Percentiles rank a stretch among this genome's conserved stretches.
Evolutionary conservation across 2,113 vertebrate species (phyloP).

Genomic region (Apistogramma diplotaenia): DNA sequence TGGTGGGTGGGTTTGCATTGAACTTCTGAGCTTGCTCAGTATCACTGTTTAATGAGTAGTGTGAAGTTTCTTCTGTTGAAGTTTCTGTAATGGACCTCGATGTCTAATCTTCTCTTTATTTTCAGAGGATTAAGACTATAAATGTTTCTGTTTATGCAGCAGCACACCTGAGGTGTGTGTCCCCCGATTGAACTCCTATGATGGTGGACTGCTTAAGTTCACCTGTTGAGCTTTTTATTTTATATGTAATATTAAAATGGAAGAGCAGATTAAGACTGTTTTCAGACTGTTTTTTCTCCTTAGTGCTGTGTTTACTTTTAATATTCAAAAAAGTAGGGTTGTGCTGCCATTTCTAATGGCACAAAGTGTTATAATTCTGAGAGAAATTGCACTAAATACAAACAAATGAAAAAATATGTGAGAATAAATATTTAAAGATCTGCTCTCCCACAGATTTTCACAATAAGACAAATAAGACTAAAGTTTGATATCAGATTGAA

Average conservation of each 20-base stretch:
- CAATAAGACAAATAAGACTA: neutral
- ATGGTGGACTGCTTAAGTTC: neutral
- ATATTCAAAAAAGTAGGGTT: rapidly evolving
- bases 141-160: neutral
- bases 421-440: neutral
- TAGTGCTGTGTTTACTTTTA: no score
- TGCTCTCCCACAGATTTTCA: neutral
- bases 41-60: neutral
- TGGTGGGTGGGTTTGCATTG: neutral
- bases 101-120: neutral
- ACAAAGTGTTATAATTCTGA: neutral
- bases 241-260: no score
- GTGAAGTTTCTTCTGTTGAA: neutral
- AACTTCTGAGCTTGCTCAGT: neutral
- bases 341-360: neutral
- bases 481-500: neutral
- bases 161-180: neutral
- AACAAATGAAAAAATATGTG: neutral
- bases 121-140: neutral
- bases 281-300: no score
- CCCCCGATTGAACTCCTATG: neutral
- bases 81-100: no score
- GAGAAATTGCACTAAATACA: rapidly evolving
- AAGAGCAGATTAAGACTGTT: no score
- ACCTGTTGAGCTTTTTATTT: neutral